Evolutionary conservation across 2,797 vertebrate genomes (phyloP).

Genomic region (Pantherophis vulpinus): DNA sequence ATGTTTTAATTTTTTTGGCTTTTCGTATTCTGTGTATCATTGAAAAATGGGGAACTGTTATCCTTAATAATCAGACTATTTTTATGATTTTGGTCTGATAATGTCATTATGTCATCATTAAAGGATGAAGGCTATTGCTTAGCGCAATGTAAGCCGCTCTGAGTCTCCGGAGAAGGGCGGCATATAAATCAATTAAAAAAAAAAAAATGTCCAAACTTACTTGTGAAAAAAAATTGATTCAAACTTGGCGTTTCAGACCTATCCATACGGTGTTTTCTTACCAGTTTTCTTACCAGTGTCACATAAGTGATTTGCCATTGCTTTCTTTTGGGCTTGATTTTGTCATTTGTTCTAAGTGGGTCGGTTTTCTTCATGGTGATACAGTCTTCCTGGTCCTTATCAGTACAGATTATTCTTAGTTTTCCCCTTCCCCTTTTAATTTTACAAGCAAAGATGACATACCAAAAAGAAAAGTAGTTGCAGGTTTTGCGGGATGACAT

Average conservation of each 20-base stretch:
- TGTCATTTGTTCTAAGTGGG: neutral
- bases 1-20: neutral
- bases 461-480: neutral
- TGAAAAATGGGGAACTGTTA: neutral
- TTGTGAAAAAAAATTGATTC: neutral
- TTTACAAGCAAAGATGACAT: neutral
- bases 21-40: neutral
- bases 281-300: neutral
- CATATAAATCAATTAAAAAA: too few relatives aligned
- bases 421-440: neutral
- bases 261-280: neutral
- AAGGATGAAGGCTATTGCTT: too few relatives aligned
- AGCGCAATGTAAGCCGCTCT: too few relatives aligned
- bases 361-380: neutral
- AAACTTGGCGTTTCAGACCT: neutral
- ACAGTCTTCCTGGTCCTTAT: neutral
- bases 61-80: neutral
- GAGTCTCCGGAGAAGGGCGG: too few relatives aligned
- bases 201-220: neutral
- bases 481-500: neutral
- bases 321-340: neutral
- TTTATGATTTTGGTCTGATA: neutral
- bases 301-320: neutral
- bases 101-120: too few relatives aligned
- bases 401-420: neutral